These are phyloP conservation scores for Batillaria attramentaria DNA, from an alignment of 1,140 invertebrate species.

Conservation along the genomic window DNA sequence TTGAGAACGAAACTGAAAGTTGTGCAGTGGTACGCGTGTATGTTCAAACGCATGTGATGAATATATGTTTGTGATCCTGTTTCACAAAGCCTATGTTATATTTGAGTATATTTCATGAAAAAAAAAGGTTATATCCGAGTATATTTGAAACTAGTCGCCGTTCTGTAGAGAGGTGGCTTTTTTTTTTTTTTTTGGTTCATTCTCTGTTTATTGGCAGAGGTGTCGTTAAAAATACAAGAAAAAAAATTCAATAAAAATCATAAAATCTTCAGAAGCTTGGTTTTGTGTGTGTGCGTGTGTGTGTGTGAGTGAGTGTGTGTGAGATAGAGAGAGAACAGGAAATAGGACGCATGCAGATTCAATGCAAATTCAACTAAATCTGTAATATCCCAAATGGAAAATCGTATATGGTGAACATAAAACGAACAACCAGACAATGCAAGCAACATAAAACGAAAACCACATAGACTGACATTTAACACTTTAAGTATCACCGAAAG, in stretches of 20 bases:
- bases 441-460: neutral
- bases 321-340: neutral
- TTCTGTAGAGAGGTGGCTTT: neutral
- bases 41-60: neutral
- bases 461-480: neutral
- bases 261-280: neutral
- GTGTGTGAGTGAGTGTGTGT: neutral
- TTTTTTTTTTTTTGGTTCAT: neutral
- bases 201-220: conserved; percentile 14
- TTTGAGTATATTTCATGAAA: neutral
- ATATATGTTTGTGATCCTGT: neutral
- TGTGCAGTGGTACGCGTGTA: neutral
- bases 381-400: neutral
- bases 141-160: neutral
- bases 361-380: neutral
- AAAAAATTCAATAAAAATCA: conserved; percentile 10
- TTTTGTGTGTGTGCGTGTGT: neutral
- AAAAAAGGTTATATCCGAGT: neutral
- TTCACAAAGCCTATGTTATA: neutral
- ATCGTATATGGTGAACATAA: neutral
- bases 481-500: neutral
- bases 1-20: too few species aligned
- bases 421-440: neutral
- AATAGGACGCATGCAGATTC: neutral
- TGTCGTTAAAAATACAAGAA: neutral